Percentiles rank a stretch among this genome's conserved stretches.
Conservation (phyloP, 2,888 invertebrate genomes). For the Sycophila texana region DNA sequence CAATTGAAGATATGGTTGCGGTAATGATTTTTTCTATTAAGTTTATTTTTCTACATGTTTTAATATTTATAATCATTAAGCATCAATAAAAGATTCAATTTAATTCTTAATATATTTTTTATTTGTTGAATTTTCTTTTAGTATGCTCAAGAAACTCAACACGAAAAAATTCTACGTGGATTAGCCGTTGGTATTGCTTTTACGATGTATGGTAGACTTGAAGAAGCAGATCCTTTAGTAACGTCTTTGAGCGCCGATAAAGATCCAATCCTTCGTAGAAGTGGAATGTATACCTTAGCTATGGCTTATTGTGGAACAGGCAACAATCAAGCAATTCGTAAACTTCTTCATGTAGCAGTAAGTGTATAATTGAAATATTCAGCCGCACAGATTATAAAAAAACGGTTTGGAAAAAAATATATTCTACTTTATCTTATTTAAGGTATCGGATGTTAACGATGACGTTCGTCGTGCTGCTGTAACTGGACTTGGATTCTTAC, state of each 20-base stretch:
- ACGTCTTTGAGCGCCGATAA: slow-evolving; percentile 93
- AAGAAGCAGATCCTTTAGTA: slow-evolving; percentile 96
- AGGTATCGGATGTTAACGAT: slow-evolving; percentile 97
- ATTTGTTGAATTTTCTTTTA: slow-evolving; percentile 66
- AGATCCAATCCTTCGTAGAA: slow-evolving; percentile 94
- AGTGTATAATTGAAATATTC: slow-evolving; percentile 64
- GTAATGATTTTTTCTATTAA: slow-evolving; percentile 74
- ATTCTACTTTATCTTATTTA: slow-evolving; percentile 47
- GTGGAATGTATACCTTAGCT: slow-evolving; percentile 98
- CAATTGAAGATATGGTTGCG: slow-evolving; percentile 95
- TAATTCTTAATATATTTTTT: background rate
- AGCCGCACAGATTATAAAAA: no score
- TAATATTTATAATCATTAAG: background rate
- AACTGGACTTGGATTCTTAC: slow-evolving; percentile 97
- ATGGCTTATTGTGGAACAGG: slow-evolving; percentile 99
- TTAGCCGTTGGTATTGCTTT: slow-evolving; percentile 97
- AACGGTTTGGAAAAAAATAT: no score
- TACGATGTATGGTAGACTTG: slow-evolving; percentile 97
- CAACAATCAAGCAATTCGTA: slow-evolving; percentile 96
- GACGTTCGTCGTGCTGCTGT: slow-evolving; percentile 99
- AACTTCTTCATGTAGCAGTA: slow-evolving; percentile 95
- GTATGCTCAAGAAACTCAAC: slow-evolving; percentile 96
- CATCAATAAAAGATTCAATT: no score
- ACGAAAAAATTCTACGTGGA: slow-evolving; percentile 98
- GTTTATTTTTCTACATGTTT: background rate